Base-by-base conservation (phyloP, 37 sponge, comb jelly and placozoan species). In the Spongilla lacustris region DNA sequence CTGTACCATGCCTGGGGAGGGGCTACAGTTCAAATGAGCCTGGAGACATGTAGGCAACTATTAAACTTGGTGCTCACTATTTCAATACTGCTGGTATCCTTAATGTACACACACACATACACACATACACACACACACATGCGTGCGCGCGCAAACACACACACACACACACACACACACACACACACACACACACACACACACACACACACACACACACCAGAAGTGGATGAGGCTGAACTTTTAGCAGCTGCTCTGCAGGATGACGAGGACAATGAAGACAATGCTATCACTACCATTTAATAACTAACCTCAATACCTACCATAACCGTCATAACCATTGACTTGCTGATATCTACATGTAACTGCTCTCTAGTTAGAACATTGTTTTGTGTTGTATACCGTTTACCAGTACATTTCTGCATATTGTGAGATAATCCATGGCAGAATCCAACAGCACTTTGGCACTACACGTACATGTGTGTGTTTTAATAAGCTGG, bases 221-320 rank as follows among this genome's bases (percentile, higher is more conserved):
- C n/a, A 34, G 89, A 89, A 35, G 74, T 70, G 22, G 90, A 89
- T 66, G 90, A 84, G 48, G 80, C 85, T 46, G 81, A 84, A 67
- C 69, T 92, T 3, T 50, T 92, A 25, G 86, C 85, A 28, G 86
- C 85, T 35, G 93, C 93, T n/a, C 77, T 92, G 0, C 38, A 84
- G 24, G 89, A 92, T 33, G 92, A 92, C 10, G 82, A 86, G 46
- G 84, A 83, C 23, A 89, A 89, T 22, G 92, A 92, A 23, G 92
- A 92, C 38, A 85, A 75, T 29, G 72, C 89, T 2, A 86, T 88
- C 49, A 92, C 92, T 58, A 85, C 89, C 21, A 92, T 92, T 33
- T 92, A 89, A 67, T 22, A 77, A 77, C 78, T 28, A 2, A 36
- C n/a, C 50, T 58, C 58, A 19, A 17, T 58, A 17, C 21, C 1